Evolutionary conservation across 1,140 invertebrate species (phyloP), one percentile per base, ranked within the genome.

Genomic region (Magallana angulata): DNA sequence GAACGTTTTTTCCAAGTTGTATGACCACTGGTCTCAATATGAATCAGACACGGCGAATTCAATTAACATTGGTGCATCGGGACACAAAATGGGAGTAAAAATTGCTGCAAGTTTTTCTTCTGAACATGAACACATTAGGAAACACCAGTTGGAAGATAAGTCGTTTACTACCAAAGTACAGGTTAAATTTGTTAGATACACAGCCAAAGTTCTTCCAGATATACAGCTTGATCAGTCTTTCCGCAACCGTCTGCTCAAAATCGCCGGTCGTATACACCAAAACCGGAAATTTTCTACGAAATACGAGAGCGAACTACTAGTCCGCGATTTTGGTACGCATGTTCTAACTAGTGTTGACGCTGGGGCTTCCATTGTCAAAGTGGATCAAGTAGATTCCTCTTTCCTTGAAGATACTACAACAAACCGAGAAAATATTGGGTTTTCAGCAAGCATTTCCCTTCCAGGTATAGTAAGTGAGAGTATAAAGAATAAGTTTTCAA

Each of bases 291-390:
- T 88, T 2, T 83, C 89, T 57, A 91, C 92, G 0, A 58, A 83
- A 11, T 93, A 93, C 80, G 85, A 91, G 30, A 89, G 88, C 24
- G 88, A 93, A 80, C 84, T 94, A 12, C 64, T 94, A 0, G 89
- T 94, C 2, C 68, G 93, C 76, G 93, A 93, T 85, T 94, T 90
- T 86, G 93, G 93, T 60, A 92, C 92, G 7, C 92, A 93, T 84
- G 76, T 91, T 62, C 60, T 91, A 7, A 91, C 86, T 3, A 89
- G 85, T 57, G 85, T 90, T 11, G 90, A 93, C n/a, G 91, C 91
- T 4, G 92, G 92, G 7, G 92, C 91, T 7, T 85, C 88, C 11
- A n/a, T 92, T 7, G 89, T 68, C 7, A 84, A 87, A 36, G 8
- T 68, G 8, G 88, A 89, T 30, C 57, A 89, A 11, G 82, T 89